phyloP scores from a whole-genome alignment of 1,140 invertebrate genomes.

The Pollicipes pollicipes region DNA sequence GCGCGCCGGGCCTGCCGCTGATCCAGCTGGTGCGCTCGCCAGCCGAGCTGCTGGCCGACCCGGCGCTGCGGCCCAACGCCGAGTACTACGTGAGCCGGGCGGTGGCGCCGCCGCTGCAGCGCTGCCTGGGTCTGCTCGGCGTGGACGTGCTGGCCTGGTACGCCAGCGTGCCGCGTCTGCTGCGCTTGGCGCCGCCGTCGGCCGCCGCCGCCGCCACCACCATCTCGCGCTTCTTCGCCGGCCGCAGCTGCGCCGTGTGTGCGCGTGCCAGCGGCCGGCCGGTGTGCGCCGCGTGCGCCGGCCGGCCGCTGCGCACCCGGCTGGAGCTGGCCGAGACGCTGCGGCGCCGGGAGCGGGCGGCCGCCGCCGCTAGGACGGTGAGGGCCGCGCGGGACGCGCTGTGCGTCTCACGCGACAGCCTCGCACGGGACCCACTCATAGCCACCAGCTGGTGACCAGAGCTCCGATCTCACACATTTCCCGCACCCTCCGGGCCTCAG shows the following conservation, averaged over 20 bases:
- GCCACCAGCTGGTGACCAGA: too few species aligned
- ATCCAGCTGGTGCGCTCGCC: slow-evolving; percentile 68
- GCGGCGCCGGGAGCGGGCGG: not conserved
- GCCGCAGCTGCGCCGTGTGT: not conserved
- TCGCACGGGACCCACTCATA: too few species aligned
- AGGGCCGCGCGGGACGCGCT: not conserved
- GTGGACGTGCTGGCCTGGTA: slow-evolving; percentile 55
- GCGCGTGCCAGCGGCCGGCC: not conserved
- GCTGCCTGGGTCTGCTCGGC: slow-evolving; percentile 69
- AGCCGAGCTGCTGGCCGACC: slow-evolving; percentile 47
- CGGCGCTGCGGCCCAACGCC: slow-evolving; percentile 54
- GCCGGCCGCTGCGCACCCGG: not conserved
- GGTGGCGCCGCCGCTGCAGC: slow-evolving; percentile 74
- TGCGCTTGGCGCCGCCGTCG: not conserved
- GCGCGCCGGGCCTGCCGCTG: slow-evolving; percentile 64
- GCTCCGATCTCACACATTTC: too few species aligned
- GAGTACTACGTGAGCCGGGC: slow-evolving; percentile 82
- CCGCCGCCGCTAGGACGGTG: not conserved
- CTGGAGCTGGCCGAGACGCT: not conserved
- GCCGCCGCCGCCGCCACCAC: not conserved
- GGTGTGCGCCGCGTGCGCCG: not conserved
- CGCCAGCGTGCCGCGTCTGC: not conserved
- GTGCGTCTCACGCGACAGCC: too few species aligned
- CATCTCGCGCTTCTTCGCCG: not conserved
- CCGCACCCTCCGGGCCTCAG: too few species aligned